Evolutionary conservation across 1,140 invertebrate species (phyloP).

Genomic region (Drosophila baimaii): DNA sequence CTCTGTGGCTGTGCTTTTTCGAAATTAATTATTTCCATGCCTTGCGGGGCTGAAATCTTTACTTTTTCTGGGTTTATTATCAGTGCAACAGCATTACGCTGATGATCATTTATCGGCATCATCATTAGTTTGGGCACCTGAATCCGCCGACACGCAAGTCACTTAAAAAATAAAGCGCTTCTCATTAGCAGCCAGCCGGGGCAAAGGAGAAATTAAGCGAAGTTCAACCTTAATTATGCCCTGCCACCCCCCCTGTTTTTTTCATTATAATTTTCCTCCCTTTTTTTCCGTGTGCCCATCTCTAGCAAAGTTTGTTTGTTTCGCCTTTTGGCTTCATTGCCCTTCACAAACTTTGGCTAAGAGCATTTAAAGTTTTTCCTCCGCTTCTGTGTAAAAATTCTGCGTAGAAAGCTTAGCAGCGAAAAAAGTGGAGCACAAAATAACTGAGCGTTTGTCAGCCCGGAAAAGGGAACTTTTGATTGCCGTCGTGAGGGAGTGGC

Average conservation of each 20-base stretch:
- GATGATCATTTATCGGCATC: slow-evolving; percentile 34
- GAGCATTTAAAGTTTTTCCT: slow-evolving; percentile 73
- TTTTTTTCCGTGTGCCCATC: slow-evolving; percentile 27
- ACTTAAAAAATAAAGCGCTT: slow-evolving; percentile 77
- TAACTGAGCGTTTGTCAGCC: slow-evolving; percentile 55
- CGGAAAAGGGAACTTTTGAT: slow-evolving; percentile 42
- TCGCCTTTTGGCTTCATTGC: slow-evolving; percentile 52
- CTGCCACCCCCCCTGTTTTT: neutral
- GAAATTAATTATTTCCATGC: slow-evolving; percentile 20
- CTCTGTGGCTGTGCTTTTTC: slow-evolving; percentile 37
- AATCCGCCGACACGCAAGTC: slow-evolving; percentile 60
- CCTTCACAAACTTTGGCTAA: slow-evolving; percentile 44
- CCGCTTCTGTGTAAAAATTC: slow-evolving; percentile 40
- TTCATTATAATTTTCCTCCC: slow-evolving; percentile 41
- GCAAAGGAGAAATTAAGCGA: slow-evolving; percentile 65
- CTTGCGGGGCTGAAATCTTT: neutral
- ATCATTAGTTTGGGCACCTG: slow-evolving; percentile 45
- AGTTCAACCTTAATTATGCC: slow-evolving; percentile 77
- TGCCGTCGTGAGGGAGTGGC: slow-evolving; percentile 12
- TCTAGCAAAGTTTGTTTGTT: slow-evolving; percentile 67
- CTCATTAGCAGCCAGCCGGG: slow-evolving; percentile 62
- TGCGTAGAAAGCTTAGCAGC: slow-evolving; percentile 45
- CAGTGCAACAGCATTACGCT: slow-evolving; percentile 28
- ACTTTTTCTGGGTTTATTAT: slow-evolving; percentile 11
- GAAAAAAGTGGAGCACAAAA: slow-evolving; percentile 35